Percentiles rank a stretch among this genome's conserved stretches.
Evolutionary conservation across 2,113 vertebrate species (phyloP).

Genomic region (Euleptes europaea): DNA sequence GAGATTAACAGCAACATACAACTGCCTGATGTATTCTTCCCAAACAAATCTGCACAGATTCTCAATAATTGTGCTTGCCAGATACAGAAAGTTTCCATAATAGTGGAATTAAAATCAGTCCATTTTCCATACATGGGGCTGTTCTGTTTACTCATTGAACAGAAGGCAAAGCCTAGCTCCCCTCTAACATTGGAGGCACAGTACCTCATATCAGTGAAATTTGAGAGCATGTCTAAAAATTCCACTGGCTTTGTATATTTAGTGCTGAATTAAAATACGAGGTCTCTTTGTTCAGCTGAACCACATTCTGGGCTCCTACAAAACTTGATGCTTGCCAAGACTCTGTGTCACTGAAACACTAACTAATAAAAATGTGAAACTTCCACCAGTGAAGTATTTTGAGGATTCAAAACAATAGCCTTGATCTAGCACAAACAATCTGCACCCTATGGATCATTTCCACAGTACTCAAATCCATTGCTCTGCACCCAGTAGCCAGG

Average conservation of each 20-base stretch:
- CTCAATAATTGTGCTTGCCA: slow-evolving; percentile 42
- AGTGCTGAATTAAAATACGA: not conserved
- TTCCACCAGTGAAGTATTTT: not conserved
- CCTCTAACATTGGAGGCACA: slow-evolving; percentile 42
- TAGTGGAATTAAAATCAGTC: slow-evolving; percentile 54
- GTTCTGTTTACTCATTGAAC: slow-evolving; percentile 45
- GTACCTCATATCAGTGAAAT: not conserved
- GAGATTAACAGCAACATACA: slow-evolving; percentile 32
- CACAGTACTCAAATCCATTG: not conserved
- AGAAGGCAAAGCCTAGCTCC: slow-evolving; percentile 57
- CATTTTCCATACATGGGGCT: slow-evolving; percentile 54
- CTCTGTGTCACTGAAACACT: not conserved
- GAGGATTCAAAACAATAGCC: not conserved
- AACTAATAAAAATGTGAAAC: not conserved
- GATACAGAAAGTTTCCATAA: slow-evolving; percentile 42
- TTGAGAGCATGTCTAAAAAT: slow-evolving; percentile 48
- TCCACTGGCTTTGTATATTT: not conserved
- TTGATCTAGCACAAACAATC: not conserved
- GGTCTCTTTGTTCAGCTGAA: not conserved
- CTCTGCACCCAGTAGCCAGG: not conserved
- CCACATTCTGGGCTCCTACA: not conserved
- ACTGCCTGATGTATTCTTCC: slow-evolving; percentile 36
- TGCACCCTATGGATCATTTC: not conserved
- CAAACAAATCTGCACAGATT: slow-evolving; percentile 46
- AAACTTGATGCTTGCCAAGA: not conserved